Conservation (phyloP, 2,797 vertebrate species). For the Thamnophis elegans region DNA sequence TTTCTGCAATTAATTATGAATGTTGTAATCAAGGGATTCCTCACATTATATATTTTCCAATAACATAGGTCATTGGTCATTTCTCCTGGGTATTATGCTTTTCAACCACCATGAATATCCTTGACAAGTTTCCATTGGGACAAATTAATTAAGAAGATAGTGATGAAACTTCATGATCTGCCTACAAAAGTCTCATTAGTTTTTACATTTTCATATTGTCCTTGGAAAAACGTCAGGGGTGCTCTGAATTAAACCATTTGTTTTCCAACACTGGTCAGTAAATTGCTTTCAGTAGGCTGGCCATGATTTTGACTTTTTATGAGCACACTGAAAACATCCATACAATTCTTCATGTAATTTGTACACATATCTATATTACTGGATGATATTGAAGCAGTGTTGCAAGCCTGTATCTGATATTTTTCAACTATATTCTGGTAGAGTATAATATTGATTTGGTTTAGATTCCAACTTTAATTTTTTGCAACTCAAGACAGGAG, state of each 20-base stretch:
- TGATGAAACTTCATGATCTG: rapidly evolving
- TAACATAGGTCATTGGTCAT: constrained; percentile 34
- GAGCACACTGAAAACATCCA: neutral
- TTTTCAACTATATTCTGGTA: constrained; percentile 32
- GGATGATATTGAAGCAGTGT: neutral
- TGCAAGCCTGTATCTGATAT: neutral
- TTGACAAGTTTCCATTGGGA: neutral
- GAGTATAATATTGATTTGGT: neutral
- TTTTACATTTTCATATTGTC: neutral
- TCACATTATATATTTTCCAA: constrained; percentile 21
- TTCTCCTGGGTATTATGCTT: neutral
- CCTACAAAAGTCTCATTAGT: neutral
- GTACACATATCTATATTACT: neutral
- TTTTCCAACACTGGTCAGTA: neutral
- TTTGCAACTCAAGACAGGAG: neutral
- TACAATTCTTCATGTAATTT: neutral
- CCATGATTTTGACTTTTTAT: neutral
- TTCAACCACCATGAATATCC: neutral
- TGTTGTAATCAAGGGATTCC: constrained; percentile 27
- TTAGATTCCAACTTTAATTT: neutral
- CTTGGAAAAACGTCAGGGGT: neutral
- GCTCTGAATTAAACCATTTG: neutral
- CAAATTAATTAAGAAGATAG: neutral
- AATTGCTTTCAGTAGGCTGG: neutral
- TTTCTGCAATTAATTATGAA: constrained; percentile 53